Percentiles rank a stretch among this genome's conserved stretches.
Conservation (phyloP, 2,797 vertebrate genomes). For the Vipera ursinii region DNA sequence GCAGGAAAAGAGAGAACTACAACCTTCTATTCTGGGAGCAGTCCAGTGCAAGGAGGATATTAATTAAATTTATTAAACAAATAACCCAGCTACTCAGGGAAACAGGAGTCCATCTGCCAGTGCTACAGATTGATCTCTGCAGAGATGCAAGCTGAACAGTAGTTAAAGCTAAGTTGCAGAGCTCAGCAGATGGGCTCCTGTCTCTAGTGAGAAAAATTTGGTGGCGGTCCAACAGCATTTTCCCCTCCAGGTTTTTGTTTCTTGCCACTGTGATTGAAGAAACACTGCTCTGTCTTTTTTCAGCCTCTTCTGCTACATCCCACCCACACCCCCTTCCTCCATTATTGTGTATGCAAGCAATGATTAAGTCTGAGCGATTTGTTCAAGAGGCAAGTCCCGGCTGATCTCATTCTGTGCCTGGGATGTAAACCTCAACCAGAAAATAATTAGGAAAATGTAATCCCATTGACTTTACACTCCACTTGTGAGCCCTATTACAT, state of each 20-base stretch:
- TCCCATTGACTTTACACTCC: constrained; percentile 79
- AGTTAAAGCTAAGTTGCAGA: constrained; percentile 79
- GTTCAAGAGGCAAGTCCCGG: constrained; percentile 72
- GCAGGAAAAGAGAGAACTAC: constrained; percentile 62
- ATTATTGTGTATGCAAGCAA: constrained; percentile 74
- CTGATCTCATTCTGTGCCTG: constrained; percentile 75
- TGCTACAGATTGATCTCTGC: constrained; percentile 78
- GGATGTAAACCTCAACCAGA: constrained; percentile 75
- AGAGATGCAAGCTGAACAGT: constrained; percentile 79
- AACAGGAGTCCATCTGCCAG: constrained; percentile 86
- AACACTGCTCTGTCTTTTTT: constrained; percentile 76
- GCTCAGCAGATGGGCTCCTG: constrained; percentile 86
- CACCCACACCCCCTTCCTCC: constrained; percentile 17
- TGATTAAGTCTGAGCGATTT: constrained; percentile 80
- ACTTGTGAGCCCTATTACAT: constrained; percentile 64
- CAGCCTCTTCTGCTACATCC: constrained; percentile 64
- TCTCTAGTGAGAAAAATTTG: constrained; percentile 83
- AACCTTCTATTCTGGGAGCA: constrained; percentile 75
- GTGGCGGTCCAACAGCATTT: constrained; percentile 81
- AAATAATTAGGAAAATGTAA: constrained; percentile 82
- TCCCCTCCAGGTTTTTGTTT: constrained; percentile 82
- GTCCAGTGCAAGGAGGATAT: constrained; percentile 83
- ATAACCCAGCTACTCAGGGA: constrained; percentile 82
- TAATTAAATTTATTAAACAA: constrained; percentile 96
- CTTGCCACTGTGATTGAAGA: constrained; percentile 76